Evolutionary conservation across 1,140 invertebrate genomes (phyloP), one percentile per base, ranked within the genome.

Genomic region (Ceratosolen fusciceps): DNA sequence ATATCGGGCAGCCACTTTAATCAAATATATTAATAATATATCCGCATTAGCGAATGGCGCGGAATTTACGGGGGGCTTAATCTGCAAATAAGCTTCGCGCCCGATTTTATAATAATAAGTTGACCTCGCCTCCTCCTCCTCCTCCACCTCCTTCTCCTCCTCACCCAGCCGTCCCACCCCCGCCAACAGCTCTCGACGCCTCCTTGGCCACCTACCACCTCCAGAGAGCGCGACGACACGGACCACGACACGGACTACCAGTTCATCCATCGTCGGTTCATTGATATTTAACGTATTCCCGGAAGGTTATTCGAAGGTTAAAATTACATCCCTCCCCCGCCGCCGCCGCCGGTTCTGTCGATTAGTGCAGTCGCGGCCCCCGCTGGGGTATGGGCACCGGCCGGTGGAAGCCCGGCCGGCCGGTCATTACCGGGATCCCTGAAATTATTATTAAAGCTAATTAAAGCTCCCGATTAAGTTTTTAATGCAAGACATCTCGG

Each of bases 11-110:
- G 26, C 24, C 43, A 54, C 49, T 54, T 54, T 72, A 72, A 72
- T 72, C 73, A 47, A 26, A 74, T 74, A 74, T 65, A 62, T 74
- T 47, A 74, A 62, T 49, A 62, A 54, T 52, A 54, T 26, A 72
- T 62, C 39, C 2, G 72, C 39, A 74, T 60, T 47, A 47, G 21
- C 21, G 43, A 47, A 47, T 37, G 74, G 26, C 26, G 74, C n/a
- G 12, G 52, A 43, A 75, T 75, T 49, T 31, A 34, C 31, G 14
- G 47, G 12, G 58, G 1, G n/a, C n/a, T n/a, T n/a, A n/a, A n/a
- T n/a, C n/a, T n/a, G n/a, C n/a, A n/a, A n/a, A n/a, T n/a, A n/a
- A n/a, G n/a, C n/a, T n/a, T n/a, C n/a, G n/a, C n/a, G n/a, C n/a
- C n/a, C n/a, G n/a, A n/a, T n/a, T n/a, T n/a, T n/a, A n/a, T n/a